Conservation (phyloP, 2,888 invertebrate genomes). For the Hylaea fasciaria region DNA sequence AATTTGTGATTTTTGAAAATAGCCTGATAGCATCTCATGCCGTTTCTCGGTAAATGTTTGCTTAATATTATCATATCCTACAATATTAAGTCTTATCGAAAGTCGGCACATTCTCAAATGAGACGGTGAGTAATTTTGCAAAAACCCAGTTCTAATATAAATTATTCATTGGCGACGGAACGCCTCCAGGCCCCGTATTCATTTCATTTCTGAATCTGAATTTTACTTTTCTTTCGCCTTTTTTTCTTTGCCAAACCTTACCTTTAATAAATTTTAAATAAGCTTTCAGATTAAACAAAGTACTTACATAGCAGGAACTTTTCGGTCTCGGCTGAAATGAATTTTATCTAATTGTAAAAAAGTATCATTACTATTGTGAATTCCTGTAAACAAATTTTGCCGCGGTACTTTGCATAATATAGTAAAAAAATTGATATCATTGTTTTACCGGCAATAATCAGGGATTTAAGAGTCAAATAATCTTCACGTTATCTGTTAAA, state of each 20-base stretch:
- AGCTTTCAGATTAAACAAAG: conserved; percentile 74
- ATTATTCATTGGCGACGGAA: conserved; percentile 84
- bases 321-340: conserved; percentile 48
- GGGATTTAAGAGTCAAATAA: too few relatives aligned
- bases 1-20: too few relatives aligned
- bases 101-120: conserved; percentile 72
- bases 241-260: conserved; percentile 69
- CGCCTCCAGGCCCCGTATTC: conserved; percentile 81
- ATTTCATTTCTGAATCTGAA: conserved; percentile 84
- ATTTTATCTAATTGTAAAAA: conserved; percentile 46
- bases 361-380: conserved; percentile 11
- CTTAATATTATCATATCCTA: conserved; percentile 27
- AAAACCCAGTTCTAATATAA: conserved; percentile 82
- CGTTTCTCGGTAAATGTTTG: conserved; percentile 9
- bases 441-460: too few relatives aligned
- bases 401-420: too few relatives aligned
- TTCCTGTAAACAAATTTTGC: too few relatives aligned
- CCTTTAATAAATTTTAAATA: conserved; percentile 82
- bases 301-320: conserved; percentile 49
- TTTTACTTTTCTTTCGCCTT: conserved; percentile 76
- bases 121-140: conserved; percentile 81
- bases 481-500: too few relatives aligned
- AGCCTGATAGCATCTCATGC: background rate
- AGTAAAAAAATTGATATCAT: too few relatives aligned
- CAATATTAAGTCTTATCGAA: conserved; percentile 64